A percentile compares a stretch with the other conserved stretches of the same genome.
Conservation (phyloP, 2,888 invertebrate species). For the Lathronympha strigana region DNA sequence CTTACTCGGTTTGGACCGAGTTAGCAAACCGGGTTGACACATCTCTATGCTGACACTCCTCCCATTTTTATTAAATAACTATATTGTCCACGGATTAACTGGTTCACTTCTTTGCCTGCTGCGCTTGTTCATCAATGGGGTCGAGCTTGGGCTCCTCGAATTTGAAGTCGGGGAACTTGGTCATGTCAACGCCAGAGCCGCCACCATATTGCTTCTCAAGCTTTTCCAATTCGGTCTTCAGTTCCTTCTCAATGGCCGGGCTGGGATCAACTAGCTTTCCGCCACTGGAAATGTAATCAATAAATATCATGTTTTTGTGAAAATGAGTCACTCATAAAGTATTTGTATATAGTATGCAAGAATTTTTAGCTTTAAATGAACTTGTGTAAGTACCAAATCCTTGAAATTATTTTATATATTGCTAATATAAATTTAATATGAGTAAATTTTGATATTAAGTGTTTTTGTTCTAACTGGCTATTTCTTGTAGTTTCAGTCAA, state of each 20-base stretch:
- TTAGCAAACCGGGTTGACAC: too few relatives aligned
- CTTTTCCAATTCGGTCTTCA: conserved; percentile 91
- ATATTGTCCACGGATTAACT: conserved; percentile 34
- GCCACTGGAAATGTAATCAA: conserved; percentile 80
- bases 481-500: too few relatives aligned
- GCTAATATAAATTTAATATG: too few relatives aligned
- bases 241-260: conserved; percentile 89
- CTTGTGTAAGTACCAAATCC: too few relatives aligned
- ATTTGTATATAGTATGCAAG: too few relatives aligned
- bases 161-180: conserved; percentile 93
- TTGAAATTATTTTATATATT: too few relatives aligned
- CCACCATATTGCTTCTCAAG: conserved; percentile 91
- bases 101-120: conserved; percentile 66
- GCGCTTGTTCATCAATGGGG: conserved; percentile 82
- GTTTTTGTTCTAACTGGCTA: too few relatives aligned
- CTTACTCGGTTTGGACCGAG: too few relatives aligned
- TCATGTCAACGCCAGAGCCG: conserved; percentile 91
- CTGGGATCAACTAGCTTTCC: conserved; percentile 93
- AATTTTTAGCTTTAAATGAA: too few relatives aligned
- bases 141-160: conserved; percentile 90
- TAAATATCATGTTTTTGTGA: not conserved
- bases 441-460: too few relatives aligned
- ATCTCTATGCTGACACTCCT: conserved; percentile 19
- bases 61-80: conserved; percentile 39
- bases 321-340: not conserved